Evolutionary conservation across 1,140 invertebrate genomes (phyloP), one percentile per base, ranked within the genome.

Genomic region (Saccostrea glomerata): DNA sequence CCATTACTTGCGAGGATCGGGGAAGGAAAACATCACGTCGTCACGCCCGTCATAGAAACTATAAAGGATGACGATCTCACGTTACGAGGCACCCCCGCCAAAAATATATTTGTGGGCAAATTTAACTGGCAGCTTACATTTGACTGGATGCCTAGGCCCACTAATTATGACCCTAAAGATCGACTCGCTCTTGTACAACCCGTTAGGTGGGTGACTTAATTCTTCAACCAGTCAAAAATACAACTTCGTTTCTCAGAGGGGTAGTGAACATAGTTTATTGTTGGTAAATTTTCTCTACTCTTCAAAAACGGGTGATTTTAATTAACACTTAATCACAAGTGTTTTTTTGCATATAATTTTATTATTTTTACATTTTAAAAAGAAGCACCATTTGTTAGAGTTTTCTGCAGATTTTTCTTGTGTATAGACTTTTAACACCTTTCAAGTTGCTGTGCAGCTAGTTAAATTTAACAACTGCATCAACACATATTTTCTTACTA

Each of bases 81-180:
- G 20, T 99, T 98, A 91, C 98, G 98, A 30, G 89, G 86, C 56
- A 85, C 70, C 47, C 84, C 66, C 7, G 87, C 89, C 12, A 77
- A 89, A 36, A 60, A 86, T 15, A 90, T 92, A 47, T 89, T 91
- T 66, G 98, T 99, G 25, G 98, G 98, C 70, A 98, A 98, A 85
- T 99, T 99, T 95, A 98, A 99, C 96, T 99, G 98, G 98, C 98
- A 98, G 95, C 96, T 99, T 25, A 98, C 98, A 23, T 95, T 95
- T 89, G 92, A 94, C 60, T 95, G 94, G 99, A 98, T 99, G 95
- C 96, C 97, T 0, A 98, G 99, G 85, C 98, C 98, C 0, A 97
- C 99, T 70, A 96, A 96, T 66, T 25, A 73, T 25, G 70, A 73
- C 23, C n/a, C 23, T 73, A 73, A 73, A 13, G 70, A 73, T 73